phyloP scores from a whole-genome alignment of 1,140 invertebrate genomes.

The Drosophila orosa region DNA sequence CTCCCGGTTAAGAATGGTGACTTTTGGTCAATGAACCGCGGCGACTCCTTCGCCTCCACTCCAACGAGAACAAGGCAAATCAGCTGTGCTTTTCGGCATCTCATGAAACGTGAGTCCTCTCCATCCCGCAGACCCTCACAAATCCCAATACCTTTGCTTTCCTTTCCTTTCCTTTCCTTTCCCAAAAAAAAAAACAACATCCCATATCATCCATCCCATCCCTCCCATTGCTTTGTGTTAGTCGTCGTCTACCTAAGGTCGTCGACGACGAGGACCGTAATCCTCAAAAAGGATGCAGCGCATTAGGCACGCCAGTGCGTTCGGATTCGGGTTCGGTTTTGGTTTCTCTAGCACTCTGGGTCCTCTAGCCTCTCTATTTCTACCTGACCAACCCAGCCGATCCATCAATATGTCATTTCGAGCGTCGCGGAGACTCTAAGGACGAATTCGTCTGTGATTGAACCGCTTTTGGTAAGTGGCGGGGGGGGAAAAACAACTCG shows the following conservation, averaged over 20 bases:
- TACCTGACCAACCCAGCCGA: conserved; percentile 45
- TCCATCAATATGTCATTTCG: conserved; percentile 61
- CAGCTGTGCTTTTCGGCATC: conserved; percentile 55
- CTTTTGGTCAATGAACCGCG: conserved; percentile 76
- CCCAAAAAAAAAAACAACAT: conserved; percentile 8
- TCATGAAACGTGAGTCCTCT: conserved; percentile 54
- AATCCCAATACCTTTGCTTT: conserved; percentile 35
- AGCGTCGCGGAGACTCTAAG: conserved; percentile 15
- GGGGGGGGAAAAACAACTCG: neutral
- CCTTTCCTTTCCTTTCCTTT: neutral
- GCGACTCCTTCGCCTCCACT: conserved; percentile 12
- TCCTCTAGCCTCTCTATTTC: conserved; percentile 12
- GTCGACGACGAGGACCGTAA: conserved; percentile 41
- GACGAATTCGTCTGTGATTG: conserved; percentile 45
- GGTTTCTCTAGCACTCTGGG: conserved; percentile 25
- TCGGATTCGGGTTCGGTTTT: conserved; percentile 17
- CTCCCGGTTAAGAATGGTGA: conserved; percentile 54
- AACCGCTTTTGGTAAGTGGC: conserved; percentile 8
- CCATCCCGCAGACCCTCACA: conserved; percentile 22
- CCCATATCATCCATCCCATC: conserved; percentile 2
- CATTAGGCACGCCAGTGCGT: conserved; percentile 63
- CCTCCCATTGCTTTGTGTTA: conserved; percentile 37
- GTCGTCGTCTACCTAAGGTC: conserved; percentile 50
- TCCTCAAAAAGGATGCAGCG: conserved; percentile 67
- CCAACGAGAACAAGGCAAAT: conserved; percentile 34